Conservation (phyloP, 2,113 vertebrate species). For the Tragelaphus imberbis region DNA sequence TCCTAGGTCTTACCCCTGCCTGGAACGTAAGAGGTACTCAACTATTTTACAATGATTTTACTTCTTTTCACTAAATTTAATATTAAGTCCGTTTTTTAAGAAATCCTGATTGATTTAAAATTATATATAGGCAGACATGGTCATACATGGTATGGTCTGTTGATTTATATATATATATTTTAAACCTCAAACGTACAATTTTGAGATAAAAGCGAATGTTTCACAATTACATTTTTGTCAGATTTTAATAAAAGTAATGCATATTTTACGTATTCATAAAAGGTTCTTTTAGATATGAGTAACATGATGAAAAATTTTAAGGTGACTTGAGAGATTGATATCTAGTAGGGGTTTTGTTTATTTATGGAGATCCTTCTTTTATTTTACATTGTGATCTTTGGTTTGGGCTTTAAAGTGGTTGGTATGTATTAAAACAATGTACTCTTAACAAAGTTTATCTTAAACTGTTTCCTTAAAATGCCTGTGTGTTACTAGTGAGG, state of each 20-base stretch:
- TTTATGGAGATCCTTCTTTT: conserved; percentile 23
- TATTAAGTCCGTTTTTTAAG: conserved; percentile 3
- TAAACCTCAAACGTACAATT: conserved; percentile 27
- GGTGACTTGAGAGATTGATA: conserved; percentile 25
- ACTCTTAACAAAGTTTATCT: conserved; percentile 59
- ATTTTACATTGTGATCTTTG: conserved; percentile 48
- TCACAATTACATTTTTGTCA: conserved; percentile 13
- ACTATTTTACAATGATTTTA: conserved; percentile 48
- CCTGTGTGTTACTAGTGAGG: conserved; percentile 68
- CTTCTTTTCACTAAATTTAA: conserved; percentile 43
- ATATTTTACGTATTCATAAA: conserved; percentile 16
- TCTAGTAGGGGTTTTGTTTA: conserved; percentile 24
- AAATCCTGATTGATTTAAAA: conserved; percentile 26
- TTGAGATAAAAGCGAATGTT: conserved; percentile 46
- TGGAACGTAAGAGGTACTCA: conserved; percentile 54
- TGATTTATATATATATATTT: background rate
- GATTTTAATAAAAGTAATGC: conserved; percentile 30
- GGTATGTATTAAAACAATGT: conserved; percentile 63
- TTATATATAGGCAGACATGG: conserved; percentile 19
- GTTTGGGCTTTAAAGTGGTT: conserved; percentile 47
- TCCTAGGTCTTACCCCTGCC: conserved; percentile 53
- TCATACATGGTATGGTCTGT: conserved; percentile 26
- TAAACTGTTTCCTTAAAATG: conserved; percentile 66
- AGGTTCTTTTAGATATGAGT: background rate
- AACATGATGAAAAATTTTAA: conserved; percentile 28